Base-by-base conservation (phyloP, 2,797 vertebrate species). In the Megaceryle alcyon region DNA sequence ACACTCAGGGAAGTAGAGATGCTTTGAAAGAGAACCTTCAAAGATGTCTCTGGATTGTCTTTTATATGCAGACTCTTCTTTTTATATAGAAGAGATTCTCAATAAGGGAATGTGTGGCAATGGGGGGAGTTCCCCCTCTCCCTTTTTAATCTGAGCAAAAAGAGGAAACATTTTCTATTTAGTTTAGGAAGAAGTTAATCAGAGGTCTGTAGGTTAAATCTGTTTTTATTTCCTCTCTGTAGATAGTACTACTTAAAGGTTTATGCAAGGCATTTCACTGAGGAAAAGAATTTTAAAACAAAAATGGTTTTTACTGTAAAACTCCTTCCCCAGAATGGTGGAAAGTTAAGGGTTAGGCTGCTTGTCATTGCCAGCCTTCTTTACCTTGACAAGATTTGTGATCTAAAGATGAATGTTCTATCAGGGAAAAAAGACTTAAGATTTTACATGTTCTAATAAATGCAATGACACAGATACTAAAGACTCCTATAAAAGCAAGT, bases 21-120 rank as follows among this genome's bases (percentile, higher is more conserved):
- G 98, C 99, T 99, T 99, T 99, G 99, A 99, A 99, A 99, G 98
- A 98, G 98, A 99, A 98, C 99, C 99, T 99, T 99, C 99, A 99
- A 99, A 99, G 98, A 99, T 98, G 98, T 98, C 98, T 99, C 98
- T 98, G 98, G 98, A 98, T 98, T 98, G 98, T 98, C 98, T 98
- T 99, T 99, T 98, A 98, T 98, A 98, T 98, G 98, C 98, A 98
- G 98, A 98, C 98, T 98, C 97, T 97, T 97, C 97, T 97, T 97
- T 98, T 97, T 96, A 95, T 91, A 97, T 90, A 92, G 90, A 90
- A 92, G 95, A 96, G 86, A 96, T 96, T 93, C 91, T 97, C 97
- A 96, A 85, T 95, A 79, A 97, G 92, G 72, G 95, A 95, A 95
- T 87, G 80, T 92, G 82, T 88, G 64, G 91, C 3, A 8, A 83